Evolutionary conservation across 2,113 vertebrate genomes (phyloP).

Genomic region (Actenoides hombroni): DNA sequence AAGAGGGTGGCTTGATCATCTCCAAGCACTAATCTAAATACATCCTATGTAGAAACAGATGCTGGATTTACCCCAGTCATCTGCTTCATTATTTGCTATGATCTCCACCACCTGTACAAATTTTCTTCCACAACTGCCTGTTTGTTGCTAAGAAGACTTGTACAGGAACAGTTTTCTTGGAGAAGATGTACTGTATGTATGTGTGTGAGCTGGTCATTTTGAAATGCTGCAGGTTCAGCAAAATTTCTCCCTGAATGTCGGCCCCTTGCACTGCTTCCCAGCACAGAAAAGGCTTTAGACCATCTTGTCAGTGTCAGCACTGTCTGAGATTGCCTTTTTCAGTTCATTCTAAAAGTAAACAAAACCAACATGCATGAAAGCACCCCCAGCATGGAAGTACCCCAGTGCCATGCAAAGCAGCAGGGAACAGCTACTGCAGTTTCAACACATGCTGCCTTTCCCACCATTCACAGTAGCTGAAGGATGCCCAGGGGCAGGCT

Average conservation of each 20-base stretch:
- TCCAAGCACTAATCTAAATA: background rate
- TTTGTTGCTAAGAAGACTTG: background rate
- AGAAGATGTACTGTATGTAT: background rate
- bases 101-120: background rate
- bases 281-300: background rate
- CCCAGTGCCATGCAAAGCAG: background rate
- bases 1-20: background rate
- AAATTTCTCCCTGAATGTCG: background rate
- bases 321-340: background rate
- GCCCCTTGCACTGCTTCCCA: background rate
- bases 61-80: background rate
- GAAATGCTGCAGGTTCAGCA: background rate
- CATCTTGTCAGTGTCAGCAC: background rate
- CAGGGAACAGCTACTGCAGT: background rate
- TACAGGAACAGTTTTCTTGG: background rate
- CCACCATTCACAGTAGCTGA: background rate
- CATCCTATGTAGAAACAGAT: background rate
- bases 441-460: background rate
- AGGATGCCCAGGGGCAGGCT: background rate
- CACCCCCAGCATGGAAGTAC: background rate
- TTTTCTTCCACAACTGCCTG: background rate
- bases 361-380: background rate
- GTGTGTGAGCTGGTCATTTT: background rate
- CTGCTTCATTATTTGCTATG: background rate
- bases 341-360: background rate